Percentiles rank a stretch among this genome's conserved stretches.
Conservation (phyloP, 92 coral and sea anemone genomes). For the Porites evermanni region DNA sequence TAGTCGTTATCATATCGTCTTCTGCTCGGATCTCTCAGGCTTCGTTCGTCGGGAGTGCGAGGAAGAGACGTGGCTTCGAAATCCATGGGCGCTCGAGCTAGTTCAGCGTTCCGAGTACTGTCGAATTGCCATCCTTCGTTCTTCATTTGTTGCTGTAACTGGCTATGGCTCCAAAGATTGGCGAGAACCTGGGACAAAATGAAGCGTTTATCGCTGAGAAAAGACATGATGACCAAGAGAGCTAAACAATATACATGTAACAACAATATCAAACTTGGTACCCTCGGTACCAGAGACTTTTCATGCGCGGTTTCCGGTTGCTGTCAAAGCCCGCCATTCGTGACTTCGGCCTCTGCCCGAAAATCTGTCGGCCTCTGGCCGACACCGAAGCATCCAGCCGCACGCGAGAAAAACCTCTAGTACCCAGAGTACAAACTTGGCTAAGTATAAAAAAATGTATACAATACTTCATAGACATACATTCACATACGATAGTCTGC, state of each 20-base stretch:
- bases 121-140: constrained; percentile 85
- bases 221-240: background rate
- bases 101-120: constrained; percentile 53
- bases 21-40: constrained; percentile 44
- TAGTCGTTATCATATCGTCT: constrained; percentile 50
- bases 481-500: too few relatives aligned
- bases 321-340: too few relatives aligned
- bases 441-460: too few relatives aligned
- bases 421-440: too few relatives aligned
- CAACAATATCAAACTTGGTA: background rate
- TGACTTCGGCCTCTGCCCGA: too few relatives aligned
- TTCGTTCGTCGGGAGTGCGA: constrained; percentile 71
- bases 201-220: background rate
- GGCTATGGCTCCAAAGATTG: constrained; percentile 76
- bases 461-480: too few relatives aligned
- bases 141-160: constrained; percentile 74
- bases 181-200: constrained; percentile 69
- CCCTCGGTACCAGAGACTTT: background rate
- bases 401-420: too few relatives aligned
- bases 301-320: background rate
- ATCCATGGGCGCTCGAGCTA: constrained; percentile 74
- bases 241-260: background rate
- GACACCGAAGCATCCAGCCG: too few relatives aligned
- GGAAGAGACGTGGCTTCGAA: constrained; percentile 80
- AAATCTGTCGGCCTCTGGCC: too few relatives aligned